Evolutionary conservation across 1,140 invertebrate species (phyloP), one percentile per base, ranked within the genome.

Genomic region (Plutomurus gul): DNA sequence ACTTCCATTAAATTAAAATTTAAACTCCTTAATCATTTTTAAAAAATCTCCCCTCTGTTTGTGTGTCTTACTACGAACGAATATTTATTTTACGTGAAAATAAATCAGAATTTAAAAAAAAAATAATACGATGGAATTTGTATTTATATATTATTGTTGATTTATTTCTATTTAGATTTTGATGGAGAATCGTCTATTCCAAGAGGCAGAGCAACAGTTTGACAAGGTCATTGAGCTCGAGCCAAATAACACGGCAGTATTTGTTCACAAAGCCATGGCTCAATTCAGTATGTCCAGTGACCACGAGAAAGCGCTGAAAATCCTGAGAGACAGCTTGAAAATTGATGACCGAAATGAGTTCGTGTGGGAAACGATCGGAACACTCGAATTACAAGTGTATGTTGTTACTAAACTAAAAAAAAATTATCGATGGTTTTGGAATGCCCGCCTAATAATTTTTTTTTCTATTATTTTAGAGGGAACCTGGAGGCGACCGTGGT

Each of bases 351-450:
- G 94, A 87, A 97, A 95, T 89, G 93, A 96, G 88, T 94, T 96
- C 89, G 96, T 93, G 13, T 97, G 95, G 87, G 96, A 99, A 89
- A 96, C 96, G 30, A 88, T 98, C 65, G 96, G 94, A 79, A 96
- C 95, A 1, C 93, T 98, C 81, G 94, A 96, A 91, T 93, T 97
- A 81, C 95, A 97, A 88, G 92, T 92, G 94, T 95, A 89, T 76
- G 33, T 73, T 16, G 13, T 11, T 43, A 10, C 39, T n/a, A 49
- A 2, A 6, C 46, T 49, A 4, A 8, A 49, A 3, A 49, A 18
- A n/a, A 7, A 49, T 47, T 16, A n/a, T 49, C n/a, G n/a, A 18
- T 49, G 46, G 46, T 49, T 18, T 8, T 47, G 4, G 7, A 4
- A 47, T 47, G n/a, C 1, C 74, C 39, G 51, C 36, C 11, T 25